phyloP scores from a whole-genome alignment of 2,797 vertebrate genomes.

The Galaxias olidus region DNA sequence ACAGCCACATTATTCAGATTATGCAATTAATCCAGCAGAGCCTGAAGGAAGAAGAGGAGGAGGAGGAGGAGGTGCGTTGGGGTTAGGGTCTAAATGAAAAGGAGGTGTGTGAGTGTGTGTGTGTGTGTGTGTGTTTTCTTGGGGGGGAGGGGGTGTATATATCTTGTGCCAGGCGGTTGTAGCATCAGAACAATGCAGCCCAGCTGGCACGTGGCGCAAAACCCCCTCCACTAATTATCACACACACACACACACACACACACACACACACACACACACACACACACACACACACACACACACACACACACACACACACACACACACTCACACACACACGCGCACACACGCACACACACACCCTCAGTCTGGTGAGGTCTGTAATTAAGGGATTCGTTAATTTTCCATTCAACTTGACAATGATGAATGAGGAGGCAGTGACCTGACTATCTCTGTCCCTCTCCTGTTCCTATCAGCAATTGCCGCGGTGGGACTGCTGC shows the following conservation, averaged over 20 bases:
- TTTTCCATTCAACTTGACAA: slow-evolving; percentile 70
- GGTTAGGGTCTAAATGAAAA: slow-evolving; percentile 5
- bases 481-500: background rate
- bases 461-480: background rate
- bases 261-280: slow-evolving; percentile 4
- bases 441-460: slow-evolving; percentile 49
- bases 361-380: slow-evolving; percentile 53
- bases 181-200: slow-evolving; percentile 42
- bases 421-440: slow-evolving; percentile 63
- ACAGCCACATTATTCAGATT: slow-evolving; percentile 58
- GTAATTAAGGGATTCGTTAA: slow-evolving; percentile 77
- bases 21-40: slow-evolving; percentile 57
- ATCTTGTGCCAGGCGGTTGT: slow-evolving; percentile 45
- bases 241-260: slow-evolving; percentile 24
- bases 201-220: slow-evolving; percentile 57
- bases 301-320: slow-evolving; percentile 12
- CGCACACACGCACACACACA: slow-evolving; percentile 17
- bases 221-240: slow-evolving; percentile 21
- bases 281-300: background rate
- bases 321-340: slow-evolving; percentile 23
- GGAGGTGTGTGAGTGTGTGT: background rate
- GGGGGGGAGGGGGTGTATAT: slow-evolving; percentile 24
- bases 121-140: slow-evolving; percentile 12
- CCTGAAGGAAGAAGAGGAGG: slow-evolving; percentile 16
- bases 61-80: background rate